Evolutionary conservation across 2,113 vertebrate genomes (phyloP), one percentile per base, ranked within the genome.

Genomic region (Pardalotus punctatus): DNA sequence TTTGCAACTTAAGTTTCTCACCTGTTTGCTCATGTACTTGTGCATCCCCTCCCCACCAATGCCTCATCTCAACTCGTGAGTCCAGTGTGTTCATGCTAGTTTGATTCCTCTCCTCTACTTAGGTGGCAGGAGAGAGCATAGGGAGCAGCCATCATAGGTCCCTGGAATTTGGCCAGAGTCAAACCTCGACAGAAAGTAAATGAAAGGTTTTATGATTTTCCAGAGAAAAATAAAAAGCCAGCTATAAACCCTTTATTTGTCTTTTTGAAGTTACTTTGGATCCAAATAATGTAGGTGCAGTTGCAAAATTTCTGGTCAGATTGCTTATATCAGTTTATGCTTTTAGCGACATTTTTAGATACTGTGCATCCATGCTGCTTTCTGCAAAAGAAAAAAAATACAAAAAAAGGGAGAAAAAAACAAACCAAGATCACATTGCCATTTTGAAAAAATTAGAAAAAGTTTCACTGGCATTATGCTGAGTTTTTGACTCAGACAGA

Each of bases 391-490:
- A 4, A 5, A 19, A 22, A 13, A 25, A 5, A 42, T 10, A 5
- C 1, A 2, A 23, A 28, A 35, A 40, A 15, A 4, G 7, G 6
- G 4, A 5, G 0, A 9, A 40, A 36, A 50, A 38, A 1, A 0
- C 24, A 28, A 58, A 58, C 1, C 10, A 35, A 16, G 4, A 14
- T 5, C 0, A 11, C 50, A 7, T 9, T 88, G 15, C 4, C 11
- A 33, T 36, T 57, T 57, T 67, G 10, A 47, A 42, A 62, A 61
- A 50, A 57, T 6, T 14, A 35, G 15, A 40, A 74, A 48, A 81
- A 7, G 0, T 35, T 16, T 60, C 22, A 40, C 16, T 58, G 47
- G 17, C 16, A 22, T 43, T 43, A 42, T 42, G 12, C 5, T 53
- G 33, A 64, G 5, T 51, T 73, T 73, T 13, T 72, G 22, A 64